Conservation (phyloP, 2,113 vertebrate species). For the Sminthopsis crassicaudata region DNA sequence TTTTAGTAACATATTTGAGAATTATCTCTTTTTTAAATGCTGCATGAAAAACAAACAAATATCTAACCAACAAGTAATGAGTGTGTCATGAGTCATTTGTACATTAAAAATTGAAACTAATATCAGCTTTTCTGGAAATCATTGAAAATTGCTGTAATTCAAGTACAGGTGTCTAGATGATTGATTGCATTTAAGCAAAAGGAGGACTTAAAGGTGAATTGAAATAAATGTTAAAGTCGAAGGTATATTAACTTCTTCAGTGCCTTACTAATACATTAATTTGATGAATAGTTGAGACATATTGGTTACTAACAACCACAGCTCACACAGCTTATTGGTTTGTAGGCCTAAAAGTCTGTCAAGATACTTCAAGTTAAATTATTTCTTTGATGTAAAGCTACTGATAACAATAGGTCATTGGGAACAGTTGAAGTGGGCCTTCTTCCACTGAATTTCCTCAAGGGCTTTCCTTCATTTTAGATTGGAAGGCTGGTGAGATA, state of each 20-base stretch:
- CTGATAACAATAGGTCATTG: conserved; percentile 56
- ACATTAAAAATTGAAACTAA: conserved; percentile 64
- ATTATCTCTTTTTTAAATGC: not conserved
- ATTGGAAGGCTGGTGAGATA: conserved; percentile 68
- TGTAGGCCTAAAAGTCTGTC: conserved; percentile 19
- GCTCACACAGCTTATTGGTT: conserved; percentile 30
- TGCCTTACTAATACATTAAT: conserved; percentile 30
- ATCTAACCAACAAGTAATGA: conserved; percentile 53
- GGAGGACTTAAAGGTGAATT: conserved; percentile 60
- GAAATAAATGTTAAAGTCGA: conserved; percentile 64
- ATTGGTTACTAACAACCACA: conserved; percentile 36
- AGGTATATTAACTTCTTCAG: conserved; percentile 52
- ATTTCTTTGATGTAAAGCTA: conserved; percentile 52
- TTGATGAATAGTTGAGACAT: conserved; percentile 20
- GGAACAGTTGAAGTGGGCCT: conserved; percentile 57
- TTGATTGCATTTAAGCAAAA: not conserved
- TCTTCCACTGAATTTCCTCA: conserved; percentile 61
- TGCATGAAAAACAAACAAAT: conserved; percentile 14
- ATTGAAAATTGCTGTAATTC: conserved; percentile 58
- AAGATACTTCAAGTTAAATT: conserved; percentile 47
- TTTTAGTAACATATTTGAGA: conserved; percentile 65
- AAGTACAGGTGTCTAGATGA: conserved; percentile 33
- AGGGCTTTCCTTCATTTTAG: conserved; percentile 45
- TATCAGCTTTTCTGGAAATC: conserved; percentile 59
- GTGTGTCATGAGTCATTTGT: conserved; percentile 17